Evolutionary conservation across 2,888 invertebrate genomes (phyloP), one percentile per base, ranked within the genome.

Genomic region (Dendrolimus houi): DNA sequence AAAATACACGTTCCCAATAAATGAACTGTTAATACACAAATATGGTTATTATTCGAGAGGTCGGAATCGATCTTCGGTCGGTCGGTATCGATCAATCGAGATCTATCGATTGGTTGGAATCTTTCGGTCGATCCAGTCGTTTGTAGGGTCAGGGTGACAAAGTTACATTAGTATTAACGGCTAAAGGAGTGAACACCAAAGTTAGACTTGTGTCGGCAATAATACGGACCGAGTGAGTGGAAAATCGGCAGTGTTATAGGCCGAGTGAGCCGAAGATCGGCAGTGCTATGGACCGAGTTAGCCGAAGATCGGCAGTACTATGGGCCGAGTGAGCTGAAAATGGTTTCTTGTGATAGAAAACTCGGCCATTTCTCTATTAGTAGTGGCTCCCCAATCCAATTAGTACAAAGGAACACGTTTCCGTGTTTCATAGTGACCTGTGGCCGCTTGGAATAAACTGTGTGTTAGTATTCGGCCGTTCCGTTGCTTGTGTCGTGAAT

Each of bases 1-100:
- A 92, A 95, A 70, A 92, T 95, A 62, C 86, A 87, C 64, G 80
- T 83, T 12, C 87, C 86, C 55, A 86, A 83, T 77, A 89, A 90
- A 72, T 90, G 89, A 89, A 72, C 68, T 59, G 12, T 47, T 47
- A 10, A 47, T 12, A 47, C 9, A 47, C 57, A 61, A 54, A 54
- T 61, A 64, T 64, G 74, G 73, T 67, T 66, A 64, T 67, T 65
- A 65, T 66, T 68, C 58, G 59, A 63, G 60, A 68, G 62, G 66
- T 65, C 71, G 64, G 64, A 62, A 67, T 60, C 63, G 63, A 64
- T 67, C 29, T 29, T 29, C 29, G 29, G 29, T 29, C 29, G 29
- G 29, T 29, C 29, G 29, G 29, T 29, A 29, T 29, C 29, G 29
- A 29, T 29, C 29, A 29, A 29, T 29, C 29, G 29, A 29, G 29